phyloP scores from a whole-genome alignment of 2,113 vertebrate species.

The Cathartes aura region DNA sequence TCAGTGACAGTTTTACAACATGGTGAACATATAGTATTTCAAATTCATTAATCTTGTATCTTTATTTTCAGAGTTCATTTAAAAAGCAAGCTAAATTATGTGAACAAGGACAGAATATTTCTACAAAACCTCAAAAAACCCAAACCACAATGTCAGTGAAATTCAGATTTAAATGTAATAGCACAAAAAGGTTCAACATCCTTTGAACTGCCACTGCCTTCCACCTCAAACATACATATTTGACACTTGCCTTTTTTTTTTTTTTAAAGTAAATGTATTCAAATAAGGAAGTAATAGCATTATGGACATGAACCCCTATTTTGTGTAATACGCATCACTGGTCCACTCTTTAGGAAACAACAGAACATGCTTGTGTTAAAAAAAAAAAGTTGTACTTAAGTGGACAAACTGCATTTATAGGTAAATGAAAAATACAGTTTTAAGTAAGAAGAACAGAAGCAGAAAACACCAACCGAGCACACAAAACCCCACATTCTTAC shows the following conservation, averaged over 20 bases:
- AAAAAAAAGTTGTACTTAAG: neutral
- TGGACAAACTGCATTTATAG: neutral
- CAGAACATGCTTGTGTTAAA: neutral
- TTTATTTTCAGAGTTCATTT: neutral
- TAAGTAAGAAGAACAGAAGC: neutral
- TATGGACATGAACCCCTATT: neutral
- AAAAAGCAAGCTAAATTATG: neutral
- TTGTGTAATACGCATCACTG: neutral
- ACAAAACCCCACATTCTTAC: accelerated
- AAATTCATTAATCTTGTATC: neutral
- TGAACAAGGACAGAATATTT: neutral
- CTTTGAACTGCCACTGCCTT: neutral
- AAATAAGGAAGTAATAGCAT: neutral
- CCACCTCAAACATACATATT: neutral
- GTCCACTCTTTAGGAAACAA: neutral
- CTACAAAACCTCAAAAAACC: neutral
- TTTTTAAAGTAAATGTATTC: neutral
- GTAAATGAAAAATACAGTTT: neutral
- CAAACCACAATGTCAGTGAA: neutral
- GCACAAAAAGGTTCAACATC: neutral
- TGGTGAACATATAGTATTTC: neutral
- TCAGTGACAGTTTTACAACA: neutral
- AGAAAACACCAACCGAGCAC: neutral
- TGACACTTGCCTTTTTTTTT: neutral
- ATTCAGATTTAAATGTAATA: neutral